phyloP scores from a whole-genome alignment of 2,113 vertebrate genomes.

The Hemiprocne comata region DNA sequence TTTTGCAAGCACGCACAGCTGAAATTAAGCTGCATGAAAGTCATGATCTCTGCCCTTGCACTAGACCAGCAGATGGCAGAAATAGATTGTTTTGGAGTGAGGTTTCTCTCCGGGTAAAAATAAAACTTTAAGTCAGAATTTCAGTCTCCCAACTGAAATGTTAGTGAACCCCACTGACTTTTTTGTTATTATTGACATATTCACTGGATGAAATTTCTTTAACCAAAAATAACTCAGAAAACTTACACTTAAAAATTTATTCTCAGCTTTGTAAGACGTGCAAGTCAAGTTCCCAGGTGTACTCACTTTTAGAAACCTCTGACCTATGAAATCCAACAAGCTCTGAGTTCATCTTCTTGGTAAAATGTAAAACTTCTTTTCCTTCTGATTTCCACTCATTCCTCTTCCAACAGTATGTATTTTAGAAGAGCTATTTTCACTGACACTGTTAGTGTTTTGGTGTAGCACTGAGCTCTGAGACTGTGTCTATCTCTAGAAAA shows the following conservation, averaged over 20 bases:
- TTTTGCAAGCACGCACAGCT: background rate
- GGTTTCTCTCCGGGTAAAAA: background rate
- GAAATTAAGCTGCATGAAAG: background rate
- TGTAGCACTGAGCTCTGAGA: background rate
- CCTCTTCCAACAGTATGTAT: background rate
- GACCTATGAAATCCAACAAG: background rate
- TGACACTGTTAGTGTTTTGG: background rate
- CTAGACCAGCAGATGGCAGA: background rate
- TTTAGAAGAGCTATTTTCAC: background rate
- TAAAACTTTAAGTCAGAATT: background rate
- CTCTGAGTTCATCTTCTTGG: background rate
- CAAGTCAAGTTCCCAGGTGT: background rate
- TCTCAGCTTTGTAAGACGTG: background rate
- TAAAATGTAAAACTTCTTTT: background rate
- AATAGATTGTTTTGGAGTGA: background rate
- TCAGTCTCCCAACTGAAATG: background rate
- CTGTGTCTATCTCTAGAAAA: background rate
- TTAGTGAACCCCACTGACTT: background rate
- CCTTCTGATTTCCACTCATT: background rate
- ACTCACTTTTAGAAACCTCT: background rate
- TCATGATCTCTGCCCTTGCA: accelerated
- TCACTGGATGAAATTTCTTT: background rate
- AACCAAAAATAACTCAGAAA: background rate
- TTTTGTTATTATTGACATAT: background rate
- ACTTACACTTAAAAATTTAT: background rate